A percentile compares a stretch with the other conserved stretches of the same genome.
Conservation (phyloP, 2,888 invertebrate species). For the Trissolcus japonicus region DNA sequence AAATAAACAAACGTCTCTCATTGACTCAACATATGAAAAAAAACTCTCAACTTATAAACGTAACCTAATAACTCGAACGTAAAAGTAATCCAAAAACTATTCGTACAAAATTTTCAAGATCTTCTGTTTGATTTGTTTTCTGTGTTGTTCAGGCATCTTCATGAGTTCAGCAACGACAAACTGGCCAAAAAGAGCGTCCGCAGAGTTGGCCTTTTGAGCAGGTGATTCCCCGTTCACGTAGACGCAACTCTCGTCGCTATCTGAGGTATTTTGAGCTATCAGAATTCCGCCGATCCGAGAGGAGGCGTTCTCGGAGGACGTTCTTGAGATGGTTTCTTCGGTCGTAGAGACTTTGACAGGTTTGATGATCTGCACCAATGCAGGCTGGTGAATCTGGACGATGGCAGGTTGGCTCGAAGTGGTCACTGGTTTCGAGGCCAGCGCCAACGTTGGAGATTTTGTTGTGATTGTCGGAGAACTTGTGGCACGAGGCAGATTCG, state of each 20-base stretch:
- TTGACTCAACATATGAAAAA: not conserved
- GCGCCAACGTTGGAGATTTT: slow-evolving; percentile 6
- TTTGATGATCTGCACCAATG: slow-evolving; percentile 52
- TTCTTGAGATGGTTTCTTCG: slow-evolving; percentile 7
- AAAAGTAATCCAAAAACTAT: not conserved
- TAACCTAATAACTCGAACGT: not conserved
- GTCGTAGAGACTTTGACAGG: slow-evolving; percentile 35
- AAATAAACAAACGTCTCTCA: not conserved
- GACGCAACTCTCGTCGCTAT: slow-evolving; percentile 1
- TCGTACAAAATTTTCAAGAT: slow-evolving; percentile 44
- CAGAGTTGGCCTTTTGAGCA: slow-evolving; percentile 13
- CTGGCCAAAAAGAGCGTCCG: slow-evolving; percentile 48
- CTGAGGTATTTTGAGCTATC: slow-evolving; percentile 34
- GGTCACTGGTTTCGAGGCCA: slow-evolving; percentile 19
- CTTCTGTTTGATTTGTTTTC: slow-evolving; percentile 41
- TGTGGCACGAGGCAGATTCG: slow-evolving; percentile 15
- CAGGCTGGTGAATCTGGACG: slow-evolving; percentile 49
- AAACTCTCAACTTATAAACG: not conserved
- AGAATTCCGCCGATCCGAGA: slow-evolving; percentile 20
- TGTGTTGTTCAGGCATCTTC: slow-evolving; percentile 31
- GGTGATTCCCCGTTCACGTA: slow-evolving; percentile 20
- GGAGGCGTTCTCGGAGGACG: not conserved
- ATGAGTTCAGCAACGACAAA: slow-evolving; percentile 47
- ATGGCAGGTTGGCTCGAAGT: slow-evolving; percentile 45
- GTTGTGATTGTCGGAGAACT: slow-evolving; percentile 20